A percentile compares a stretch with the other conserved stretches of the same genome.
Evolutionary conservation across 2,888 invertebrate species (phyloP).

Genomic region (Pristionchus japonicus): DNA sequence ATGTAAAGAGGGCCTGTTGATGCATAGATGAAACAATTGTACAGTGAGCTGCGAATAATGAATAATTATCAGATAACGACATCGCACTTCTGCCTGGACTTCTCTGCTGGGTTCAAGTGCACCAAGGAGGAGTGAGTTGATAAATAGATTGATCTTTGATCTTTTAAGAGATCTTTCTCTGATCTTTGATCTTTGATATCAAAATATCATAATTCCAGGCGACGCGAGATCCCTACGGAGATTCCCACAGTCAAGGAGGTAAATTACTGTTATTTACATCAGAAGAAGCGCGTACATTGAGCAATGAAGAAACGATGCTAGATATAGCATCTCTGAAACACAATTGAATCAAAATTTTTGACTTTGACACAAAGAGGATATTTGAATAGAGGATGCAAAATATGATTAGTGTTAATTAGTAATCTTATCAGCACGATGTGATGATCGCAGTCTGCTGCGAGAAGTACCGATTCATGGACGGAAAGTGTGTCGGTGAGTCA

Average conservation of each 20-base stretch:
- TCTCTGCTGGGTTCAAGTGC: conserved; percentile 5
- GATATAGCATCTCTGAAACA: neutral
- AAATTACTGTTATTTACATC: neutral
- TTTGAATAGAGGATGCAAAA: neutral
- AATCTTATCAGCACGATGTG: conserved; percentile 1
- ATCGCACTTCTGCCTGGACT: neutral
- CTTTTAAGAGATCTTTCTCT: too few relatives aligned
- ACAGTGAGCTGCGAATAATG: neutral
- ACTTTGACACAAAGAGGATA: neutral
- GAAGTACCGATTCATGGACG: neutral
- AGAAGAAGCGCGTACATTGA: neutral
- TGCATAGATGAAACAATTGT: too few relatives aligned
- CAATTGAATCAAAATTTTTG: neutral
- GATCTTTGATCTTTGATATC: neutral
- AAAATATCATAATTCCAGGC: neutral
- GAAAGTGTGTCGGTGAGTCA: neutral
- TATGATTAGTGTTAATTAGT: neutral
- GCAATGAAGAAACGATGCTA: neutral
- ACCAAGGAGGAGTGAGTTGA: conserved; percentile 25
- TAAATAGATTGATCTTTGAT: too few relatives aligned
- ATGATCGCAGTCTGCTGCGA: conserved; percentile 9
- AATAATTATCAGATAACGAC: neutral
- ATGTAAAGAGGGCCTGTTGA: too few relatives aligned
- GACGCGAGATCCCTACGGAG: neutral
- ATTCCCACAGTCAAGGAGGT: conserved; percentile 6